A percentile compares a stretch with the other conserved stretches of the same genome.
phyloP scores from a whole-genome alignment of 2,888 invertebrate genomes.

The Gymnosoma rotundatum region DNA sequence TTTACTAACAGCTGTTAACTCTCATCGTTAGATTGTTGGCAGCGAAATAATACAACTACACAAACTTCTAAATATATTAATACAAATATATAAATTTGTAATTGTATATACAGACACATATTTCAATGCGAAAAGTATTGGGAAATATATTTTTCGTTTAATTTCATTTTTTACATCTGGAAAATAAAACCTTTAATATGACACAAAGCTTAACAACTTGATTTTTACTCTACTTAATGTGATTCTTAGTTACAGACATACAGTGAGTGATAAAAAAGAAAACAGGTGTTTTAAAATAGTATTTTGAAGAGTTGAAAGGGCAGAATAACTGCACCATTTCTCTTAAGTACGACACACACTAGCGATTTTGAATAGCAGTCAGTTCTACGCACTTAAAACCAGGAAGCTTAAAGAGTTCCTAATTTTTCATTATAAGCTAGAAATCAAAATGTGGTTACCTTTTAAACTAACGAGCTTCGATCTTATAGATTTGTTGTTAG shows the following conservation, averaged over 20 bases:
- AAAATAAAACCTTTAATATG: constrained; percentile 65
- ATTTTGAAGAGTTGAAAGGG: too few relatives aligned
- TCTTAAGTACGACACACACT: too few relatives aligned
- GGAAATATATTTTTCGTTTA: constrained; percentile 44
- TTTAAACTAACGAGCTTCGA: too few relatives aligned
- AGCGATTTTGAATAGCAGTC: too few relatives aligned
- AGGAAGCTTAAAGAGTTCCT: too few relatives aligned
- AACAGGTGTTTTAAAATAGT: neutral
- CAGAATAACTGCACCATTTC: too few relatives aligned
- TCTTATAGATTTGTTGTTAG: too few relatives aligned
- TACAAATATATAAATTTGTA: neutral
- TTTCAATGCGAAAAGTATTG: constrained; percentile 5
- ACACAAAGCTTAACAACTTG: constrained; percentile 67
- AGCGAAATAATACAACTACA: constrained; percentile 21
- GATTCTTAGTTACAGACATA: constrained; percentile 38
- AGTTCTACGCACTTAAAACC: too few relatives aligned
- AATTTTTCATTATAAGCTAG: too few relatives aligned
- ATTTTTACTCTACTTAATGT: constrained; percentile 55
- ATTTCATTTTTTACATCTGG: constrained; percentile 28
- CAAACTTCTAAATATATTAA: neutral
- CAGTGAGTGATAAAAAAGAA: constrained; percentile 15
- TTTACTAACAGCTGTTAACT: constrained; percentile 65
- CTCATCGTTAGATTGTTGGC: constrained; percentile 63
- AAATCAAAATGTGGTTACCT: too few relatives aligned
- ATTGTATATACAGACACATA: neutral